Conservation (phyloP, 2,113 vertebrate genomes). For the Thryonomys swinderianus region DNA sequence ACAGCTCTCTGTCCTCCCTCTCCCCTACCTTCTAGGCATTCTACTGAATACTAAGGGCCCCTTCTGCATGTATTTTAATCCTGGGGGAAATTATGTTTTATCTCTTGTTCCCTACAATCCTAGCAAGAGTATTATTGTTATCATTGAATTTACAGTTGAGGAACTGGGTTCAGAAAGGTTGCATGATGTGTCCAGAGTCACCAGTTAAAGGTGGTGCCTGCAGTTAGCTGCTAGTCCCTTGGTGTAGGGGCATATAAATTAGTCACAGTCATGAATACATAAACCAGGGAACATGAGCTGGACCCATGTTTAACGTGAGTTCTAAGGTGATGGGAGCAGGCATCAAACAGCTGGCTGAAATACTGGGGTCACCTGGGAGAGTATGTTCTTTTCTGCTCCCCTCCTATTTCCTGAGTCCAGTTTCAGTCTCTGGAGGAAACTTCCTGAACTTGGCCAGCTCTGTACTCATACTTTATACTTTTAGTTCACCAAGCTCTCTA, state of each 20-base stretch:
- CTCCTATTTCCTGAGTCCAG: not conserved
- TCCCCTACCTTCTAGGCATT: not conserved
- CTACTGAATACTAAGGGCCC: not conserved
- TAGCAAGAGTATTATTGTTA: not conserved
- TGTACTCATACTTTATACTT: not conserved
- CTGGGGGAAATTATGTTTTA: not conserved
- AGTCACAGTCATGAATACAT: not conserved
- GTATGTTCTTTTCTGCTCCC: not conserved
- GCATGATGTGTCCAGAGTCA: not conserved
- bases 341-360: not conserved
- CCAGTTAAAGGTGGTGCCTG: not conserved
- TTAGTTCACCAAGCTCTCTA: not conserved
- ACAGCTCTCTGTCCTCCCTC: not conserved
- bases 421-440: not conserved
- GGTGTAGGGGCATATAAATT: not conserved
- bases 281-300: not conserved
- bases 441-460: not conserved
- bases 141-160: not conserved
- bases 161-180: conserved; percentile 15
- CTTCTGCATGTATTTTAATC: not conserved
- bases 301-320: not conserved
- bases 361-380: not conserved
- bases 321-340: not conserved
- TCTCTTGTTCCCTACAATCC: not conserved
- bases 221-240: not conserved